These are phyloP conservation scores for Amphimallon solstitiale DNA, from an alignment of 2,888 invertebrate genomes.

Conservation along the genomic window DNA sequence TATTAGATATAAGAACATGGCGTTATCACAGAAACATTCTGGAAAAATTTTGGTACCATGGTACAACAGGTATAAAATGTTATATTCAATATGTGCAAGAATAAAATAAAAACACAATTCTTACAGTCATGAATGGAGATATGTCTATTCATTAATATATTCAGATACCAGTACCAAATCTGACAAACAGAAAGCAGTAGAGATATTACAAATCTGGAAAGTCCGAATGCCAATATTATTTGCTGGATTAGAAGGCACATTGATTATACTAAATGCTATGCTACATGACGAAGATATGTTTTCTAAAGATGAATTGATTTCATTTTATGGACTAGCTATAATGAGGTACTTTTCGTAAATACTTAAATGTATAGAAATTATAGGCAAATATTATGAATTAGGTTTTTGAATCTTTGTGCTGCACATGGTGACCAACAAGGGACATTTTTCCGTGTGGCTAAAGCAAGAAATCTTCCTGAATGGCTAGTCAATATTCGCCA, in stretches of 20 bases:
- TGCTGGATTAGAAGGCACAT: slow-evolving; percentile 71
- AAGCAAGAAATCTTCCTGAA: slow-evolving; percentile 75
- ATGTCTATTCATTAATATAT: slow-evolving; percentile 65
- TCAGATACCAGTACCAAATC: slow-evolving; percentile 53
- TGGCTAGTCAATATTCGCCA: slow-evolving; percentile 85
- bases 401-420: slow-evolving; percentile 61
- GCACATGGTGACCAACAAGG: slow-evolving; percentile 58
- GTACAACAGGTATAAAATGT: slow-evolving; percentile 57
- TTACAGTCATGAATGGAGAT: slow-evolving; percentile 66
- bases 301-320: slow-evolving; percentile 65
- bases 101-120: slow-evolving; percentile 21
- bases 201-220: slow-evolving; percentile 69
- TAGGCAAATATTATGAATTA: slow-evolving; percentile 39
- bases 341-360: slow-evolving; percentile 67
- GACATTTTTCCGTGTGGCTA: slow-evolving; percentile 67
- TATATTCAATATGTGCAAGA: not conserved
- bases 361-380: no score
- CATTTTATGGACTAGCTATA: slow-evolving; percentile 72
- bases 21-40: slow-evolving; percentile 56
- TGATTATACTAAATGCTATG: slow-evolving; percentile 67
- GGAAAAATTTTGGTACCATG: slow-evolving; percentile 56
- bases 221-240: slow-evolving; percentile 67
- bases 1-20: slow-evolving; percentile 48
- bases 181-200: slow-evolving; percentile 63
- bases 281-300: slow-evolving; percentile 58